Evolutionary conservation across 2,797 vertebrate species (phyloP).

Genomic region (Sebastolobus alascanus): DNA sequence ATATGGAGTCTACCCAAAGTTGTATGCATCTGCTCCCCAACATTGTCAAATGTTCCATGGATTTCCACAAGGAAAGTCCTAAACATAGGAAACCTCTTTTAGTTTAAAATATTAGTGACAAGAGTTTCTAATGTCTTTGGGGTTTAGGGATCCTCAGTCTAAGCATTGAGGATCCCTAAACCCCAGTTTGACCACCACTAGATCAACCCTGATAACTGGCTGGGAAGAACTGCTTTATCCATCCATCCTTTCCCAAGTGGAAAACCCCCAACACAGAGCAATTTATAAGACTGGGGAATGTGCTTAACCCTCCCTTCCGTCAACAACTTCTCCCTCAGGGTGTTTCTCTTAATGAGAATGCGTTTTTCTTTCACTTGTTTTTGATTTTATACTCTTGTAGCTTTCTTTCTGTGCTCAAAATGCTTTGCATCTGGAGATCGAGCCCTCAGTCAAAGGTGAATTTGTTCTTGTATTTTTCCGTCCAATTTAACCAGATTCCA

Average conservation of each 20-base stretch:
- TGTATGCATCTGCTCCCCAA: background rate
- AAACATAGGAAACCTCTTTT: background rate
- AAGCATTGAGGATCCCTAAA: background rate
- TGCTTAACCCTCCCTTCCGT: conserved; percentile 8
- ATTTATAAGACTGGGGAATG: conserved; percentile 1
- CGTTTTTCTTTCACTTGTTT: background rate
- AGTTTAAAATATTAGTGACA: background rate
- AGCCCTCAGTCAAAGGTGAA: background rate
- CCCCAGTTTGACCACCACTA: background rate
- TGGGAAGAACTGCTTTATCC: conserved; percentile 5
- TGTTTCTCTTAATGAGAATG: conserved; percentile 11
- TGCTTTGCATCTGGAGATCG: background rate
- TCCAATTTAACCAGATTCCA: conserved; percentile 11
- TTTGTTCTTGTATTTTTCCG: background rate
- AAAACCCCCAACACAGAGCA: background rate
- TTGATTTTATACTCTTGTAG: background rate
- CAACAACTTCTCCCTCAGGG: background rate
- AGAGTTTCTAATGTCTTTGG: background rate
- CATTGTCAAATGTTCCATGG: background rate
- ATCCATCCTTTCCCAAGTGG: conserved; percentile 4
- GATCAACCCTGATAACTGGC: background rate
- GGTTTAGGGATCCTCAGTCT: background rate
- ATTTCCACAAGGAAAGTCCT: background rate
- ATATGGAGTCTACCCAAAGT: background rate
- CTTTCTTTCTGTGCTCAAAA: background rate